Base-by-base conservation (phyloP, 1,140 invertebrate genomes). In the Luehdorfia chinensis region DNA sequence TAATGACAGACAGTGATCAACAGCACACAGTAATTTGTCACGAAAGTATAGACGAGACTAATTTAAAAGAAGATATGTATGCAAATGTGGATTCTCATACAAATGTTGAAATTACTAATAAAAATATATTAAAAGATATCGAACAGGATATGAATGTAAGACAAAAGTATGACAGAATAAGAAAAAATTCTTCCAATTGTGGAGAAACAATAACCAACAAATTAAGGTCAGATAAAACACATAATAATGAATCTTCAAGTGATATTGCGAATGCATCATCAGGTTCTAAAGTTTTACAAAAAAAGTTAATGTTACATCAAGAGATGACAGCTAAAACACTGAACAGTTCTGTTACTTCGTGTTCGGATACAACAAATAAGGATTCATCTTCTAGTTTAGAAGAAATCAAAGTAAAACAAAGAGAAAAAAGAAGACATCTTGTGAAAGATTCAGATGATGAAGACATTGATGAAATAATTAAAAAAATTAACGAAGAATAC, bases 101-200 rank as follows among this genome's bases (percentile, higher is more conserved):
- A 7, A 53, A 59, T 30, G 7, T 69, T 12, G 23, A 61, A 33
- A 63, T 75, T 32, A 52, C 57, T 31, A 66, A 69, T 23, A 51
- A 55, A 46, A 56, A 64, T 4, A 4, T 19, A 18, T 19, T 66
- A 5, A 55, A 52, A 16, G 33, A 44, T 13, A 25, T 37, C 41
- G 27, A 37, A 25, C n/a, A 52, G 16, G 23, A 47, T 11, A 4
- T 25, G 8, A 9, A 39, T 15, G 25, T 13, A 12, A 23, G 11
- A 8, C 9, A 14, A 2, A 39, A 39, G n/a, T 27, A 27, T 41
- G 13, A 0, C 0, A 11, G 4, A 1, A 5, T 14, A 4, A 2
- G 2, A 14, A 41, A 8, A 15, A 6, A 4, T 4, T 15, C 14
- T 14, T 25, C 23, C 2, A 11, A 15, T 14, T 14, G 14, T 3